Conservation (phyloP, 2,888 invertebrate species). For the Stramonita haemastoma region DNA sequence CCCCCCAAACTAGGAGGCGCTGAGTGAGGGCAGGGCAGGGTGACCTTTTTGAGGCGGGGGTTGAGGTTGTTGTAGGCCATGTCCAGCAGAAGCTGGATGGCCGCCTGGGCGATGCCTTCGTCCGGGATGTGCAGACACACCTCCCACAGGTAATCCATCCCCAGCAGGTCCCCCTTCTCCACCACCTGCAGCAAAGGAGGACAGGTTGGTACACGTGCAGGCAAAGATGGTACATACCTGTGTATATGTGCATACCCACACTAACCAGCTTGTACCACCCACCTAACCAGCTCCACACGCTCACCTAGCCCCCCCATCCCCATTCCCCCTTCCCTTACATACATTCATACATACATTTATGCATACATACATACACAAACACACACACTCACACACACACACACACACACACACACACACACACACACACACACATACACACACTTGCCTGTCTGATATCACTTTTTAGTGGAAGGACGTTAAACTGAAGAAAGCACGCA, state of each 20-base stretch:
- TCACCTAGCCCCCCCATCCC: not conserved
- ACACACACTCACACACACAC: not conserved
- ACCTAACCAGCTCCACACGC: not conserved
- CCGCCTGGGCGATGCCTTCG: conserved; percentile 76
- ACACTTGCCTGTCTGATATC: not conserved
- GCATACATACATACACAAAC: not conserved
- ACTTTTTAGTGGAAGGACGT: too few species aligned
- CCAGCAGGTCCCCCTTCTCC: conserved; percentile 78
- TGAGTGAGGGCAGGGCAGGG: too few species aligned
- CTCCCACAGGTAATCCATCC: conserved; percentile 79
- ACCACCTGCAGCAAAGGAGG: conserved; percentile 68
- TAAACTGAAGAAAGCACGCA: too few species aligned
- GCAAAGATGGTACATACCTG: too few species aligned
- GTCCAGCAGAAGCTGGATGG: conserved; percentile 77
- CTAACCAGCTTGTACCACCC: not conserved
- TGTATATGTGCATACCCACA: not conserved
- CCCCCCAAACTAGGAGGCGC: too few species aligned
- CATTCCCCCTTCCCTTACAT: not conserved
- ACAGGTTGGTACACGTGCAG: not conserved
- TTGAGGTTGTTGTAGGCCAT: conserved; percentile 77
- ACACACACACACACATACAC: not conserved
- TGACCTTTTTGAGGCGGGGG: conserved; percentile 76
- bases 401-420: not conserved
- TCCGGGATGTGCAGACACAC: conserved; percentile 78
- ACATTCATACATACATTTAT: not conserved